Percentiles rank a stretch among this genome's conserved stretches.
Evolutionary conservation across 2,113 vertebrate species (phyloP).

Genomic region (Syngnathus floridae): DNA sequence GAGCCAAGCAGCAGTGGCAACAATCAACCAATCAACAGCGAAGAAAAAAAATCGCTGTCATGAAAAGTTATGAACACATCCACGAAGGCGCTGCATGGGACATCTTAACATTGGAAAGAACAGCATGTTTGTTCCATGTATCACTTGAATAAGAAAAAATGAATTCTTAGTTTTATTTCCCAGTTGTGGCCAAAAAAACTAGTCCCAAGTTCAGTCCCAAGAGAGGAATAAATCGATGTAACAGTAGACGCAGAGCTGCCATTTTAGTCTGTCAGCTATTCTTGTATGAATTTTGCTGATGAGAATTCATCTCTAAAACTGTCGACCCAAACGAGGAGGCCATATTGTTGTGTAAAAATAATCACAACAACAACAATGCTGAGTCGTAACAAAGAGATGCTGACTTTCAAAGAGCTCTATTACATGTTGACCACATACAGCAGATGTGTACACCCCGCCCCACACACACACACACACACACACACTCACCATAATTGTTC

Average conservation of each 20-base stretch:
- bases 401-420: conserved; percentile 62
- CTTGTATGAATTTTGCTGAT: conserved; percentile 31
- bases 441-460: conserved; percentile 12
- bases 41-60: conserved; percentile 30
- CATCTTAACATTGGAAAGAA: neutral
- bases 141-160: neutral
- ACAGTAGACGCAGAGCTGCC: conserved; percentile 29
- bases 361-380: conserved; percentile 33
- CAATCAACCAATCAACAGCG: conserved; percentile 52
- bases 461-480: conserved; percentile 26
- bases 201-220: too few relatives aligned
- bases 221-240: neutral
- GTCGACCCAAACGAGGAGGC: conserved; percentile 29
- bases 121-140: neutral
- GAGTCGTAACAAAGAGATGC: conserved; percentile 41
- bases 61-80: conserved; percentile 53
- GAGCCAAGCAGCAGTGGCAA: conserved; percentile 46
- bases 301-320: conserved; percentile 41
- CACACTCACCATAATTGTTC: conserved; percentile 44
- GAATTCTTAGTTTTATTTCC: too few relatives aligned
- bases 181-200: too few relatives aligned
- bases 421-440: conserved; percentile 35
- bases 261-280: conserved; percentile 33
- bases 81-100: conserved; percentile 1
- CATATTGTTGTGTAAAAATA: conserved; percentile 52